phyloP scores from a whole-genome alignment of 2,797 vertebrate genomes.

The Urocyon cinereoargenteus region DNA sequence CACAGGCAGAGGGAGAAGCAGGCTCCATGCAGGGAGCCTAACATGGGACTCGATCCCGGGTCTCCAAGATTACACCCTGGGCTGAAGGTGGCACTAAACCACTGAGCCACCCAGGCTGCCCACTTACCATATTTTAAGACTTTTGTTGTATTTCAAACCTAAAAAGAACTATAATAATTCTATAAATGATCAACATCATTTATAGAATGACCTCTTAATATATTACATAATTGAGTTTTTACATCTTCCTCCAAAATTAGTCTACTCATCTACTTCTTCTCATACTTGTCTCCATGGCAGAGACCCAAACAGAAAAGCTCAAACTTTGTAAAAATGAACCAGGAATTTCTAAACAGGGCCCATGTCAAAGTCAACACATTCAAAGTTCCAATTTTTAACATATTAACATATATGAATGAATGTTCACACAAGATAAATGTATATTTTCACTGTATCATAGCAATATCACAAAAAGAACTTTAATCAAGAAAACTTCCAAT shows the following conservation, averaged over 20 bases:
- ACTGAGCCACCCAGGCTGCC: no score
- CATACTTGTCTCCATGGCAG: not conserved
- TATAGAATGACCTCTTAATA: not conserved
- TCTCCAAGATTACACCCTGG: no score
- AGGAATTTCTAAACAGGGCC: slow-evolving; percentile 48
- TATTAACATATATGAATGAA: not conserved
- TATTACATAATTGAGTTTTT: slow-evolving; percentile 47
- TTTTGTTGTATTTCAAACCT: slow-evolving; percentile 38
- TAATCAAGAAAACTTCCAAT: slow-evolving; percentile 52
- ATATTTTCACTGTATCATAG: not conserved
- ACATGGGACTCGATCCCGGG: no score
- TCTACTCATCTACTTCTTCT: slow-evolving; percentile 55
- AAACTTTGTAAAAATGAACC: slow-evolving; percentile 50
- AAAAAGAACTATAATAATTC: slow-evolving; percentile 55
- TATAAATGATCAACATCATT: slow-evolving; percentile 46
- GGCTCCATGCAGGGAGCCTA: no score
- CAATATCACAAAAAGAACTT: slow-evolving; percentile 38
- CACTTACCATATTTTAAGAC: slow-evolving; percentile 26
- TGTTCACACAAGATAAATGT: slow-evolving; percentile 42
- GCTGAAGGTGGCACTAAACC: no score
- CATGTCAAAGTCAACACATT: slow-evolving; percentile 12
- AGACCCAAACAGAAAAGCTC: slow-evolving; percentile 45
- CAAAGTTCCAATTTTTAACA: slow-evolving; percentile 52
- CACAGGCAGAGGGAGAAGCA: no score
- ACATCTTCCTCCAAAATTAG: slow-evolving; percentile 34